A percentile compares a stretch with the other conserved stretches of the same genome.
These are phyloP conservation scores for Phortica variegata DNA, from an alignment of 1,140 invertebrate genomes.

Conservation along the genomic window DNA sequence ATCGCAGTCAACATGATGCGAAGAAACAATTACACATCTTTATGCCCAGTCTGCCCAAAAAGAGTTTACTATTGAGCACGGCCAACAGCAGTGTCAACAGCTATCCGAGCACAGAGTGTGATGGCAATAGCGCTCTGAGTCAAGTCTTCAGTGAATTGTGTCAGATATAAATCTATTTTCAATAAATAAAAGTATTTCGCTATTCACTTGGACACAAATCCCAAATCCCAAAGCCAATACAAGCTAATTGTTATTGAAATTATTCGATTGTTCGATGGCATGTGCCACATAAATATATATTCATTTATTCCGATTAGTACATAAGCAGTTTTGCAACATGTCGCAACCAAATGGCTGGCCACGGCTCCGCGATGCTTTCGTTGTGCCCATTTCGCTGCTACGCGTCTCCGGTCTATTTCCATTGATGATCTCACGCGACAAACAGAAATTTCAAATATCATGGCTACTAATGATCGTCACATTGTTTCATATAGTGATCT, in stretches of 20 bases:
- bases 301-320: no score
- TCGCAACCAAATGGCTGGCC: background rate
- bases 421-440: background rate
- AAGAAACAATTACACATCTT: conserved; percentile 52
- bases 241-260: no score
- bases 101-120: no score
- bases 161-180: conserved; percentile 21
- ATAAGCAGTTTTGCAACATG: no score
- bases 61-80: conserved; percentile 28
- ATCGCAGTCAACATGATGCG: conserved; percentile 17
- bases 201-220: no score
- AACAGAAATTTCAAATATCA: conserved; percentile 8
- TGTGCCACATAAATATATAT: no score
- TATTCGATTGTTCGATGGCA: no score
- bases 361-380: conserved; percentile 4
- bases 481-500: conserved; percentile 11
- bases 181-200: no score
- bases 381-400: background rate
- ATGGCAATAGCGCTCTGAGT: conserved; percentile 11
- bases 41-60: conserved; percentile 52
- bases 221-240: no score
- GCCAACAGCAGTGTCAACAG: conserved; percentile 20
- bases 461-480: conserved; percentile 4
- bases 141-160: conserved; percentile 35
- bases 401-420: conserved; percentile 17